Evolutionary conservation across 2,113 vertebrate species (phyloP), one percentile per base, ranked within the genome.

Genomic region (Pardalotus punctatus): DNA sequence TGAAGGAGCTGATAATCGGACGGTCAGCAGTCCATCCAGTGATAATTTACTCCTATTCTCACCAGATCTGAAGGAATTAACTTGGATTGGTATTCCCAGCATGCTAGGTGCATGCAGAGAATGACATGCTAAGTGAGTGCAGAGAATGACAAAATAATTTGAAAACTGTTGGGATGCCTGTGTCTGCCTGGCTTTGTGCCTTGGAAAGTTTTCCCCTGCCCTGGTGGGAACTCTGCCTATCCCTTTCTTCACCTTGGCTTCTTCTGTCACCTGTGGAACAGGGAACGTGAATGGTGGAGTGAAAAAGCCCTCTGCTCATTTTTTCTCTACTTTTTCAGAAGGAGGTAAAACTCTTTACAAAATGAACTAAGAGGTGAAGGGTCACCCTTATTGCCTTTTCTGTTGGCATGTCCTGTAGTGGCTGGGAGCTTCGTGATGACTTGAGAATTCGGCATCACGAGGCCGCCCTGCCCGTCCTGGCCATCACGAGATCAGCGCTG

Each of bases 251-350:
- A 5, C 29, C 45, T 73, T 33, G 31, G 31, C 73, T 60, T 77
- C 54, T 33, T 47, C 48, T 0, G 0, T 50, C 2, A 2, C 60
- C 31, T 1, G 1, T 35, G 50, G 81, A 65, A 16, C 14, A 20
- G 57, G 57, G 61, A 66, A 21, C 17, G 2, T 0, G 9, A n/a
- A 45, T 5, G 12, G n/a, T 12, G 40, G n/a, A 33, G 33, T 20
- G 31, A 60, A 42, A 72, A 73, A 56, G 2, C 29, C n/a, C 62
- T 73, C 54, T 74, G n/a, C 58, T 70, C 0, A 0, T 7, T 73
- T 86, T n/a, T 38, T 7, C 18, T 40, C 28, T 31, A 0, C 0
- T 40, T 21, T 58, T 50, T 47, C 14, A 42, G 31, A 20, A 71
- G 54, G 58, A 71, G 20, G 3, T 61, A 31, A 58, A 67, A 42